Evolutionary conservation across 2,888 invertebrate species (phyloP), one percentile per base, ranked within the genome.

Genomic region (Drosophila neotestacea): DNA sequence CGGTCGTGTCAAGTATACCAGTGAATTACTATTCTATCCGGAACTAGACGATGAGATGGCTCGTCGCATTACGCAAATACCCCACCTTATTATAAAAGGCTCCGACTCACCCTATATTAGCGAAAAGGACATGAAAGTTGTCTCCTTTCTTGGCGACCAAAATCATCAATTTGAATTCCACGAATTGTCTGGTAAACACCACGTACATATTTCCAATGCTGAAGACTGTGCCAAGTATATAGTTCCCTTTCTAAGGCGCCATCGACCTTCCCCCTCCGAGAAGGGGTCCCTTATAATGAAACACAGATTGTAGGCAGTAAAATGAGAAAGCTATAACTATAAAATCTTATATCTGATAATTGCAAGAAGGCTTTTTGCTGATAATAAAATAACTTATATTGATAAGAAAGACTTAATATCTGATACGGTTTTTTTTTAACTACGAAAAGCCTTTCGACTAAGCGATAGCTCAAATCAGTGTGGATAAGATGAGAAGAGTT

Each of bases 51-150:
- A 11, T 0, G 58, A 58, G 36, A 38, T 58, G 47, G 47, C 58
- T 6, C 46, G 34, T 4, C 16, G 46, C 27, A 47, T 58, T 16
- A 10, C 1, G 1, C 11, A 38, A 13, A 58, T 47, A 13, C 58
- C 58, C 4, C 38, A 28, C 13, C 58, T 58, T 3, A 47, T 58
- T 5, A 36, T 58, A 28, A 58, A 58, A 16, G 58, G 36, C 13
- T 11, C 38, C 13, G 36, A 58, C 2, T 47, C 58, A 0, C 16
- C 7, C 1, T 36, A 10, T 28, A 58, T 58, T 1, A 10, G 1
- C 28, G 38, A 38, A 1, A 10, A 0, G 4, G 44, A 46, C 13
- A 4, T 11, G 0, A 7, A 38, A 9, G 3, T 58, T 16, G 0
- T 58, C 3, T 11, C 28, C 9, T 47, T 58, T 47, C 10, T 58